phyloP scores from a whole-genome alignment of 1,140 invertebrate species.

The Myzus persicae region DNA sequence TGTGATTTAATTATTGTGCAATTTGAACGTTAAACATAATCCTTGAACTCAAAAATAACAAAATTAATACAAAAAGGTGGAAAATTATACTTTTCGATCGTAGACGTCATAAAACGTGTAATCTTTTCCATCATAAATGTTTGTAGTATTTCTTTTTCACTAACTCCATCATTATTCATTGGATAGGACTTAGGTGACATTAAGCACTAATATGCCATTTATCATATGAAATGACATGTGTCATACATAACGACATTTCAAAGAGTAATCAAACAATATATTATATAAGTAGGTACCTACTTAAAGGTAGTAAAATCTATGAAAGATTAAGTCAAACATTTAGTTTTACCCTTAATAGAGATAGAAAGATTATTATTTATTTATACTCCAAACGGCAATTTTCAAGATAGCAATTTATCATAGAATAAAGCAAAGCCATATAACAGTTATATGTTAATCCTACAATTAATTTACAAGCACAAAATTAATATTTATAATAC shows the following conservation, averaged over 20 bases:
- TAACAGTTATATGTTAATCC: no score
- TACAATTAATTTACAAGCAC: no score
- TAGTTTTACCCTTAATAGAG: not conserved
- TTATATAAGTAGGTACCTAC: no score
- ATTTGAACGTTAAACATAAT: not conserved
- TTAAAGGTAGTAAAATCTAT: not conserved
- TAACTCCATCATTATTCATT: not conserved
- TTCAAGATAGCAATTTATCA: no score
- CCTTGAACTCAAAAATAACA: constrained; percentile 15
- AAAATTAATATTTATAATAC: no score
- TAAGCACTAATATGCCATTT: not conserved
- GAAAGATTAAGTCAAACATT: not conserved
- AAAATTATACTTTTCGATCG: not conserved
- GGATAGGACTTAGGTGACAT: not conserved
- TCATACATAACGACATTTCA: not conserved
- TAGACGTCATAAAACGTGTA: not conserved
- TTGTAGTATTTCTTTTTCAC: not conserved
- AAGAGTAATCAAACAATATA: not conserved
- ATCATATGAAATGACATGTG: not conserved
- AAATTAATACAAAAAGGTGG: not conserved
- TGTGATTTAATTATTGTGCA: constrained; percentile 22
- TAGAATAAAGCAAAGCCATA: no score
- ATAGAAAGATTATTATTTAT: not conserved
- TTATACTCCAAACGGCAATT: no score
- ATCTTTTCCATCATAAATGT: not conserved